Evolutionary conservation across 2,113 vertebrate species (phyloP).

Genomic region (Nyctibius bracteatus): DNA sequence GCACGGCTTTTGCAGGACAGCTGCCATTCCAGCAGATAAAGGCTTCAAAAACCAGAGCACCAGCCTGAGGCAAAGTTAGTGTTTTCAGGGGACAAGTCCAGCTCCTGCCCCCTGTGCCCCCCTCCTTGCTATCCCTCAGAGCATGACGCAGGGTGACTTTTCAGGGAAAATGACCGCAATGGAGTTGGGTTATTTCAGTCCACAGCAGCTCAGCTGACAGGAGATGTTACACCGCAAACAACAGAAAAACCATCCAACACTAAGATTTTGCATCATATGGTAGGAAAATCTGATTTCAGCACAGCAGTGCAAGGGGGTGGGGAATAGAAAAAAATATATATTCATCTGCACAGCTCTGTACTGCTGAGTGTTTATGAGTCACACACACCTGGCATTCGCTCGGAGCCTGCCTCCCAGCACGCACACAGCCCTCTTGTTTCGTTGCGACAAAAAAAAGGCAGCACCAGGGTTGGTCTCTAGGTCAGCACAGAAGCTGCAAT

Average conservation of each 20-base stretch:
- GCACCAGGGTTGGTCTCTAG: not conserved
- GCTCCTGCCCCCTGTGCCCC: not conserved
- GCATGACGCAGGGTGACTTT: conserved; percentile 41
- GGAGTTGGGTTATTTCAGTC: conserved; percentile 55
- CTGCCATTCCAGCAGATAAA: conserved; percentile 31
- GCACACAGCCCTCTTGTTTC: not conserved
- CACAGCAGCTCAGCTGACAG: conserved; percentile 63
- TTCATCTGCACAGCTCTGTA: conserved; percentile 26
- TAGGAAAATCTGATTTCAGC: conserved; percentile 75
- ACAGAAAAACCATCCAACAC: not conserved
- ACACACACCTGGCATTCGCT: conserved; percentile 60
- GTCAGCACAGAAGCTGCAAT: not conserved
- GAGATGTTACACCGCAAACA: conserved; percentile 66
- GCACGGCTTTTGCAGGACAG: not conserved
- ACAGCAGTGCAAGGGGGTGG: conserved; percentile 12
- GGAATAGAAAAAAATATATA: conserved; percentile 40
- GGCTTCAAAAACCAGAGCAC: conserved; percentile 11
- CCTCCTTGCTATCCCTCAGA: not conserved
- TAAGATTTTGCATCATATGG: conserved; percentile 55
- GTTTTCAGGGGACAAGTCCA: not conserved
- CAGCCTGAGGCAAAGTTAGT: not conserved
- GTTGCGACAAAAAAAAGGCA: not conserved
- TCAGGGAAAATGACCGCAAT: conserved; percentile 46
- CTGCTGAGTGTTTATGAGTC: conserved; percentile 58
- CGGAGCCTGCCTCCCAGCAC: conserved; percentile 9